These are phyloP conservation scores for Portunus trituberculatus DNA, from an alignment of 1,140 invertebrate genomes.

Conservation along the genomic window DNA sequence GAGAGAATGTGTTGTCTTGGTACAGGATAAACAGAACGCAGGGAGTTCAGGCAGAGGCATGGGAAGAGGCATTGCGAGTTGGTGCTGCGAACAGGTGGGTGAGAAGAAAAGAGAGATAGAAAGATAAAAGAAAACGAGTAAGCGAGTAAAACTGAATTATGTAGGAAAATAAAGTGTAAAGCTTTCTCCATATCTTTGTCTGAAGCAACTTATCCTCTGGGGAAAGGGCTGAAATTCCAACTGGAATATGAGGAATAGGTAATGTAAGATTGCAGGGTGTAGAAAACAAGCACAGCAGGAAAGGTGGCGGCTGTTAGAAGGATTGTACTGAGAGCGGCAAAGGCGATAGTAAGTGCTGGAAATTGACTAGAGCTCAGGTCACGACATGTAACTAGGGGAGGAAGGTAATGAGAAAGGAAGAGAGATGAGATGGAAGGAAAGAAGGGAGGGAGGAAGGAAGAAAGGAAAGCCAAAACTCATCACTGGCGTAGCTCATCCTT, in stretches of 20 bases:
- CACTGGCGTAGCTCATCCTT: no score
- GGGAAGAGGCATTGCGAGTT: neutral
- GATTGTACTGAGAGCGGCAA: no score
- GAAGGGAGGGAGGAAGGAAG: neutral
- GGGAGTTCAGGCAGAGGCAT: neutral
- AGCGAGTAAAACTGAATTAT: neutral
- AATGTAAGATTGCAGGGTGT: no score
- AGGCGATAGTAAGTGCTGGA: no score
- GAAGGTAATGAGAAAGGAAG: neutral
- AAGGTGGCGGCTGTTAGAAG: no score
- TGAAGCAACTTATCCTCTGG: neutral
- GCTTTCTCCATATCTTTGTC: neutral
- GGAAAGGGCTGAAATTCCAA: no score
- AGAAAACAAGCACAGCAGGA: no score
- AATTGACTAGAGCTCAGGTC: no score
- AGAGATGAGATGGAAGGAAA: neutral
- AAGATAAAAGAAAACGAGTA: neutral
- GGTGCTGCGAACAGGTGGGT: neutral
- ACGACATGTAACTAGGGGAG: no score
- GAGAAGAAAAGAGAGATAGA: neutral
- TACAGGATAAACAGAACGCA: neutral
- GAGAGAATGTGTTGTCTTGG: constrained; percentile 10
- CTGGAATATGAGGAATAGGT: no score
- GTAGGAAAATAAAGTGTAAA: neutral
- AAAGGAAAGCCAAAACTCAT: no score